Conservation (phyloP, 2,113 vertebrate genomes). For the Micronisus gabar region DNA sequence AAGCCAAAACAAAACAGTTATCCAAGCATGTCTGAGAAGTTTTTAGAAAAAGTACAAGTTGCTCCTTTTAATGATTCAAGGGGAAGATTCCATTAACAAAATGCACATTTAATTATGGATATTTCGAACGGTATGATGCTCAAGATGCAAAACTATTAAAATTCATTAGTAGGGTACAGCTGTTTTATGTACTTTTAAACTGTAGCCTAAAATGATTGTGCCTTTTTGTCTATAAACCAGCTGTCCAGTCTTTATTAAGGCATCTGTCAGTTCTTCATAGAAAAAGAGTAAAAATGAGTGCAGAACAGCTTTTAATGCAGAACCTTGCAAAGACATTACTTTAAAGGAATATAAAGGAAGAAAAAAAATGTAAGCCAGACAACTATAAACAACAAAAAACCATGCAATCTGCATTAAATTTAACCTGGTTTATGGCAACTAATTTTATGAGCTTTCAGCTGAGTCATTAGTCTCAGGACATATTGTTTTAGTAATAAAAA, state of each 20-base stretch:
- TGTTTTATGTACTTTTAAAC: conserved; percentile 64
- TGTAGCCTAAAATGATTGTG: conserved; percentile 48
- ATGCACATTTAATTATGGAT: conserved; percentile 46
- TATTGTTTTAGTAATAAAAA: not conserved
- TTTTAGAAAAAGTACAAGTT: conserved; percentile 16
- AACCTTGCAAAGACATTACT: not conserved
- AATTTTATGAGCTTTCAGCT: not conserved
- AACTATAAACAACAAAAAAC: not conserved
- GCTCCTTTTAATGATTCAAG: conserved; percentile 1
- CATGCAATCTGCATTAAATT: not conserved
- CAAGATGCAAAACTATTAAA: conserved; percentile 43
- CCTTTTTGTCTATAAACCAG: conserved; percentile 53
- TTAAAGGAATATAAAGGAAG: not conserved
- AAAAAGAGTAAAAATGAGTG: conserved; percentile 19
- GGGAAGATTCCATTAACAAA: conserved; percentile 55
- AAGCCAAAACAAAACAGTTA: not conserved
- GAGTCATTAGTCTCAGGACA: not conserved
- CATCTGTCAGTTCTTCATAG: conserved; percentile 53
- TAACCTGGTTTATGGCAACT: not conserved
- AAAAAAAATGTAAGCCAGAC: not conserved
- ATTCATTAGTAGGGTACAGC: conserved; percentile 50
- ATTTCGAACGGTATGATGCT: conserved; percentile 9
- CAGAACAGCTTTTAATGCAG: conserved; percentile 13
- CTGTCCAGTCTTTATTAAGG: conserved; percentile 62
- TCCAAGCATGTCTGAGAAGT: not conserved